Evolutionary conservation across 2,888 invertebrate species (phyloP).

Genomic region (Pinctada fucata): DNA sequence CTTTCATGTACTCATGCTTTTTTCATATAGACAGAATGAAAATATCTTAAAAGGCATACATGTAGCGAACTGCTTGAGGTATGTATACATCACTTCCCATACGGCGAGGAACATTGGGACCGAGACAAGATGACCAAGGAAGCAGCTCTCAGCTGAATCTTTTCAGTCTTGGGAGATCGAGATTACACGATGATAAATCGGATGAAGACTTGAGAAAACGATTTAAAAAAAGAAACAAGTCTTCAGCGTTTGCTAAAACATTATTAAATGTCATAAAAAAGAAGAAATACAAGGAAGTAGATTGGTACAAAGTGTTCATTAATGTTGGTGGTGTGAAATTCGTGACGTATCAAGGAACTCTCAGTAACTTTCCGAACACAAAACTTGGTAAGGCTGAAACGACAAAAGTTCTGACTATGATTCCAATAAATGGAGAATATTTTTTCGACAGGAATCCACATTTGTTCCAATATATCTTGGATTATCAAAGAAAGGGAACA

Average conservation of each 20-base stretch:
- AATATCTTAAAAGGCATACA: too few species aligned
- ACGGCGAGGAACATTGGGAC: too few species aligned
- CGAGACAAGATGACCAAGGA: too few species aligned
- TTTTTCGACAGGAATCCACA: constrained; percentile 65
- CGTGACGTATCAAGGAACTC: constrained; percentile 44
- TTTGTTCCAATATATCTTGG: constrained; percentile 55
- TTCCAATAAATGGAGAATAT: constrained; percentile 41
- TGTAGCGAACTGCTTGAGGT: too few species aligned
- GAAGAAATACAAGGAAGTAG: constrained; percentile 22
- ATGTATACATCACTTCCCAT: too few species aligned
- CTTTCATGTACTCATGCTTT: too few species aligned
- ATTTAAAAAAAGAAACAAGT: not conserved
- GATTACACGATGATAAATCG: too few species aligned
- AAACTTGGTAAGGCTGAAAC: constrained; percentile 42
- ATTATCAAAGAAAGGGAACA: constrained; percentile 56
- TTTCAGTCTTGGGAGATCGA: too few species aligned
- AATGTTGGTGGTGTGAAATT: constrained; percentile 50
- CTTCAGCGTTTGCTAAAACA: too few species aligned
- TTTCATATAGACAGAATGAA: too few species aligned
- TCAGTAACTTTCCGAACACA: constrained; percentile 48
- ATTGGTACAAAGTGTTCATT: constrained; percentile 34
- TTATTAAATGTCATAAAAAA: constrained; percentile 34
- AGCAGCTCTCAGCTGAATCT: too few species aligned
- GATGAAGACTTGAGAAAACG: too few species aligned
- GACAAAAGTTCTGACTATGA: constrained; percentile 37